Base-by-base conservation (phyloP, 2,888 invertebrate species). In the Norana najaformis region DNA sequence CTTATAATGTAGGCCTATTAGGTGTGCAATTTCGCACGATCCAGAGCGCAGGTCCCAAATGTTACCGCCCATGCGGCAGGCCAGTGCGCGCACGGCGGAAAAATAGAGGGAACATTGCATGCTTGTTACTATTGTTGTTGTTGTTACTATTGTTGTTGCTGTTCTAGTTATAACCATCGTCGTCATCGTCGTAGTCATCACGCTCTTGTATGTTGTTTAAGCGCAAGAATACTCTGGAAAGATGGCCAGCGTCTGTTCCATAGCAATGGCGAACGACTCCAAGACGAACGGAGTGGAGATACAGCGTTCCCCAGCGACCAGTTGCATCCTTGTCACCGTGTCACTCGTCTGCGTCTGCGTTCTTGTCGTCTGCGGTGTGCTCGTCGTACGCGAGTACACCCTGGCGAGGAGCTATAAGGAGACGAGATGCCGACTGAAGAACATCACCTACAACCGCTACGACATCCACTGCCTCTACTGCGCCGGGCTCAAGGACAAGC, bases 321-420 rank as follows among this genome's bases (percentile, higher is more conserved):
- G 91, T 88, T 92, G 92, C 85, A 90, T 90, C n/a, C 91, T 92
- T 0, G 90, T 92, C 83, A 92, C 92, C 39, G 89, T 92, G 16
- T 82, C 91, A 0, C 91, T 92, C 35, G 89, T 91, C 83, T 91
- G 92, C 89, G 90, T 91, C 47, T 92, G 92, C 47, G 89, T 92
- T 13, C 89, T 92, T n/a, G 92, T 92, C 36, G 90, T 91, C 69
- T 92, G 92, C 82, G 92, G 92, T 13, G 92, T 92, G 38, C 91
- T 92, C 91, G 90, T 92, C 37, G 92, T 92, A 16, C 88, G 92
- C 18, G 92, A 92, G 89, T 92, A 91, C 89, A 88, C 91, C 23
- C 91, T 91, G 88, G 90, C 90, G 41, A 90, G 89, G 36, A 85
- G 47, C 35, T 91, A 91, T 90, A 83, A 89, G 37, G 88, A 88